Evolutionary conservation across 2,797 vertebrate genomes (phyloP), one percentile per base, ranked within the genome.

Genomic region (Sylvilagus floridanus): DNA sequence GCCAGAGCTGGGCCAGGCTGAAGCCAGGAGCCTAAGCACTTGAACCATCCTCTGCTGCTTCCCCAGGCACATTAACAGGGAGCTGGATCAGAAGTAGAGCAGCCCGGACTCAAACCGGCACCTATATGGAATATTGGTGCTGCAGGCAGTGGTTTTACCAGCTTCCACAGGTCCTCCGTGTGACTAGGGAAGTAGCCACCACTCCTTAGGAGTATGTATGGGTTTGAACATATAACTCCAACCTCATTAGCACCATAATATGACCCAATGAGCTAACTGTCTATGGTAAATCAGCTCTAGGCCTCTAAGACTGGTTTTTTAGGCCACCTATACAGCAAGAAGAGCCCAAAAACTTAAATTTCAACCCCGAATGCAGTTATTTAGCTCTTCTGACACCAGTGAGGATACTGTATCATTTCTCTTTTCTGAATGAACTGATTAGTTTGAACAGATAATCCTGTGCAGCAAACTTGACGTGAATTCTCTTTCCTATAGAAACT

Each of bases 381-480:
- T 76, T 57, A 82, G 47, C 47, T 86, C 63, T 90, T 87, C 62
- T 93, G 82, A 93, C 73, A 65, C 73, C 63, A 81, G 2, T 30
- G 73, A 90, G 77, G 26, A 50, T 9, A 87, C 84, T 83, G 83
- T 76, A 82, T 52, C 94, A 24, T 93, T 91, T 91, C 77, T 87
- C 62, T 96, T 94, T 83, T 65, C 81, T 86, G 82, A 93, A 84
- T 69, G 95, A 87, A 22, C 47, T 50, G 30, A 91, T 91, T 79
- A 83, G 84, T 90, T 95, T 85, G 17, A 52, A 24, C 35, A 75
- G 92, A 93, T 71, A 94, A 78, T 69, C 52, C 65, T 8, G 26
- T 63, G 52, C 92, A 86, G 28, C 17, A 87, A 94, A 95, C 26
- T 75, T 91, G 9, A 7, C 12, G 22, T 91, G 47, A 37, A 14